Evolutionary conservation across 2,888 invertebrate genomes (phyloP).

Genomic region (Chrysolina oricalcia): DNA sequence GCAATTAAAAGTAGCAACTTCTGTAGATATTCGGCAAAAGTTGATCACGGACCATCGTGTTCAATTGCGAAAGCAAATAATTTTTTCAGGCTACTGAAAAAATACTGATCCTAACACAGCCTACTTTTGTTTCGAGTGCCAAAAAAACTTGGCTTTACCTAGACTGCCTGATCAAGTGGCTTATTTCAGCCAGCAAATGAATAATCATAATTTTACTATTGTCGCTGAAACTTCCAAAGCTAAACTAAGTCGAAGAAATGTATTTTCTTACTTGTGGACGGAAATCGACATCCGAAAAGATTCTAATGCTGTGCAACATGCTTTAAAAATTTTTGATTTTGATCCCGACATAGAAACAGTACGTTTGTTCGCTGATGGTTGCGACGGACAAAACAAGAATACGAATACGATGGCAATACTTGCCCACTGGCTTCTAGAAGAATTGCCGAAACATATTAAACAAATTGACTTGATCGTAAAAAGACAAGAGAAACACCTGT

Average conservation of each 20-base stretch:
- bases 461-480: too few relatives aligned
- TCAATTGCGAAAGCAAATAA: too few relatives aligned
- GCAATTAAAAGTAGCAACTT: too few relatives aligned
- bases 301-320: slow-evolving; percentile 35
- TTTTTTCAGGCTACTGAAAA: too few relatives aligned
- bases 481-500: too few relatives aligned
- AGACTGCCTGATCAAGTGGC: slow-evolving; percentile 38
- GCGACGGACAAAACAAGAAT: slow-evolving; percentile 38
- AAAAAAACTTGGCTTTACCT: slow-evolving; percentile 36
- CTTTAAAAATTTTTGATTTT: slow-evolving; percentile 7
- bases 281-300: slow-evolving; percentile 32
- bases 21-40: too few relatives aligned
- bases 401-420: slow-evolving; percentile 34
- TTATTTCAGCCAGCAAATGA: slow-evolving; percentile 40
- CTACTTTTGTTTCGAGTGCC: slow-evolving; percentile 25
- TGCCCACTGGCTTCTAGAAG: slow-evolving; percentile 23
- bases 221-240: slow-evolving; percentile 26
- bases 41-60: too few relatives aligned
- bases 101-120: too few relatives aligned
- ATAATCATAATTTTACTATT: slow-evolving; percentile 42
- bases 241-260: slow-evolving; percentile 20
- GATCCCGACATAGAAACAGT: slow-evolving; percentile 2
- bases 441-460: too few relatives aligned
- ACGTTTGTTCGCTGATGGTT: slow-evolving; percentile 35
- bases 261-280: slow-evolving; percentile 29